Evolutionary conservation across 2,797 vertebrate species (phyloP).

Genomic region (Platyrinchus mystaceus): DNA sequence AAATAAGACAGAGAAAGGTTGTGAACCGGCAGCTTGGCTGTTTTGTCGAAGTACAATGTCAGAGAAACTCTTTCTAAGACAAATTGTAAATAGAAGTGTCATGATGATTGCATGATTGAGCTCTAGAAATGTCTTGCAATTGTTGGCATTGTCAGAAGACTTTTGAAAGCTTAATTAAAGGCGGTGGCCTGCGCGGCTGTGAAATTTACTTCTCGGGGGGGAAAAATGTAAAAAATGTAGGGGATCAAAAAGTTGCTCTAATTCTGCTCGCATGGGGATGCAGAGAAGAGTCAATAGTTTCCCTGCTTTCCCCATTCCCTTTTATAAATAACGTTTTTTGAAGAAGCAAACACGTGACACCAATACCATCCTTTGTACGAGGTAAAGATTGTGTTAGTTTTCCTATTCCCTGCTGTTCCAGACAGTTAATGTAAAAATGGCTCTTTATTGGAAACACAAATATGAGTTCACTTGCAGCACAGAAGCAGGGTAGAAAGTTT

Average conservation of each 20-base stretch:
- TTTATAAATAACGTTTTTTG: conserved; percentile 73
- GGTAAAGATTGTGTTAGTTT: conserved; percentile 69
- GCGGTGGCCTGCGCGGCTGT: conserved; percentile 71
- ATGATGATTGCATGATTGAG: conserved; percentile 78
- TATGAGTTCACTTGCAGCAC: conserved; percentile 60
- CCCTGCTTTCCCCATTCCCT: conserved; percentile 45
- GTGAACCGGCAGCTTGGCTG: conserved; percentile 74
- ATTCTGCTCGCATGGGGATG: not conserved
- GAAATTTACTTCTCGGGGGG: conserved; percentile 72
- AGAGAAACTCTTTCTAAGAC: conserved; percentile 80
- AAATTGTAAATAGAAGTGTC: conserved; percentile 83
- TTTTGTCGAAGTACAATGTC: conserved; percentile 81
- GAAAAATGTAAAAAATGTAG: not conserved
- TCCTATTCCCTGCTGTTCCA: conserved; percentile 69
- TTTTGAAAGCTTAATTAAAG: conserved; percentile 84
- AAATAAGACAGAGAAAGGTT: conserved; percentile 79
- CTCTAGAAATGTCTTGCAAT: conserved; percentile 78
- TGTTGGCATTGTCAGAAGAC: conserved; percentile 80
- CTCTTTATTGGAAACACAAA: conserved; percentile 71
- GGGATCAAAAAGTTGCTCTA: conserved; percentile 66
- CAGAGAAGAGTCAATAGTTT: conserved; percentile 42
- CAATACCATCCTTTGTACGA: conserved; percentile 66
- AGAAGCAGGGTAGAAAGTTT: conserved; percentile 63
- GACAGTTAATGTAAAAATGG: conserved; percentile 70
- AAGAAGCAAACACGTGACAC: conserved; percentile 63